Conservation (phyloP, 2,113 vertebrate species). For the Trematocara nigrifrons region DNA sequence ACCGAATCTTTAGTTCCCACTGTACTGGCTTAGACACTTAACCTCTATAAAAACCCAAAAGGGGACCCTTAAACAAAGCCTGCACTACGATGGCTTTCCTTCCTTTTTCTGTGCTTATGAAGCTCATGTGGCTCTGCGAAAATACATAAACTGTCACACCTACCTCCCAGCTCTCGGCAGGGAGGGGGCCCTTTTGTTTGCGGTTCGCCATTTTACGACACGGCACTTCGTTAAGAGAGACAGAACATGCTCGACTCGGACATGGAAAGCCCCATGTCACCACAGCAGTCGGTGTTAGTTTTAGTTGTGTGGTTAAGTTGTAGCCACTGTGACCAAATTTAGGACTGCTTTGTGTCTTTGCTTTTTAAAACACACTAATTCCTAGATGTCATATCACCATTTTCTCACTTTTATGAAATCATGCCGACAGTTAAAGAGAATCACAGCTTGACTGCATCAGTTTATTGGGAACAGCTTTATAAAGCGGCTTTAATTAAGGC, state of each 20-base stretch:
- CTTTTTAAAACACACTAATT: not conserved
- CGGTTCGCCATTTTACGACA: conserved; percentile 22
- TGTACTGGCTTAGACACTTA: not conserved
- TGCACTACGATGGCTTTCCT: not conserved
- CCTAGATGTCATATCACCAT: not conserved
- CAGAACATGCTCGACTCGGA: not conserved
- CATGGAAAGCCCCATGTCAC: conserved; percentile 8
- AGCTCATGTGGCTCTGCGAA: not conserved
- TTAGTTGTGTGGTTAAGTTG: conserved; percentile 15
- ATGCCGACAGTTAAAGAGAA: not conserved
- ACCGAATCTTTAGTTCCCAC: not conserved
- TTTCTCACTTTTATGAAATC: conserved; percentile 31
- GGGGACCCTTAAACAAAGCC: not conserved
- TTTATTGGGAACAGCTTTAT: conserved; percentile 7
- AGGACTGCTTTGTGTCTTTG: not conserved
- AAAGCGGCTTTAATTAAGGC: not conserved
- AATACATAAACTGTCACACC: not conserved
- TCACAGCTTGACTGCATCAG: not conserved
- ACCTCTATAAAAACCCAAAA: not conserved
- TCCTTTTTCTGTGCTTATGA: not conserved
- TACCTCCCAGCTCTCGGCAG: not conserved
- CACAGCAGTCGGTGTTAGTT: conserved; percentile 1
- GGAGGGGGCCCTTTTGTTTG: conserved; percentile 47
- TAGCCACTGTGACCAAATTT: not conserved
- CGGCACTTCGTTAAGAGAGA: conserved; percentile 42